phyloP scores from a whole-genome alignment of 2,113 vertebrate species.

The Nansenia antarctica region DNA sequence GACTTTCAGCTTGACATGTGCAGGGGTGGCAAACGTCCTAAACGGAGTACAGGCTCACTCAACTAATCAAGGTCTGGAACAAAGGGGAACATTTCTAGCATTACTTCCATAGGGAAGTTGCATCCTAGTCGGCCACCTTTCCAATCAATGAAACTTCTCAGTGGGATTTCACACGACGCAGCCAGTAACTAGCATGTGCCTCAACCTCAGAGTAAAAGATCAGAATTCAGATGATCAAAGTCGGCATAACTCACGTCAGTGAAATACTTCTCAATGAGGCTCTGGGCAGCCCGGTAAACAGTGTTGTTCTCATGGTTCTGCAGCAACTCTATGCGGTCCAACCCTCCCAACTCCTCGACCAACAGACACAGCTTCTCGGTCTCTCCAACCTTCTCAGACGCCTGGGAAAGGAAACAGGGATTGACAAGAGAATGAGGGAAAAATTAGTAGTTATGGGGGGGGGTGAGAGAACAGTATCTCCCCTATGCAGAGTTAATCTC shows the following conservation, averaged over 20 bases:
- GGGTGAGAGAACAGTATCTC: neutral
- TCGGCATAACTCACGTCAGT: conserved; percentile 70
- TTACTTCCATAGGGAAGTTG: neutral
- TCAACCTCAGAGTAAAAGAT: too few relatives aligned
- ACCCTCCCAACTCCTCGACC: conserved; percentile 82
- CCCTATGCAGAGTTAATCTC: conserved; percentile 35
- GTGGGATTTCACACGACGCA: neutral
- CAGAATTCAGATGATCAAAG: neutral
- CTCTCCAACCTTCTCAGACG: conserved; percentile 79
- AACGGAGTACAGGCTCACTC: too few relatives aligned
- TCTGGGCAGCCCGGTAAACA: conserved; percentile 78
- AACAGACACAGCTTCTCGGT: conserved; percentile 79
- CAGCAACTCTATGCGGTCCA: conserved; percentile 84
- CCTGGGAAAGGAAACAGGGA: conserved; percentile 68
- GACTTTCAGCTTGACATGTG: too few relatives aligned
- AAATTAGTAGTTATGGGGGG: neutral
- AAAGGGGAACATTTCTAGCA: too few relatives aligned
- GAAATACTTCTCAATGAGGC: conserved; percentile 85
- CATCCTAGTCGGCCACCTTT: neutral
- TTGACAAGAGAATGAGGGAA: neutral
- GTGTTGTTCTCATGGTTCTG: conserved; percentile 83
- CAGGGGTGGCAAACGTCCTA: too few relatives aligned
- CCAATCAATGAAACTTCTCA: too few relatives aligned
- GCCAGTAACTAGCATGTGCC: too few relatives aligned
- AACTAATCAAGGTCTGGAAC: neutral